These are phyloP conservation scores for Buceros bicornis DNA, from an alignment of 2,797 vertebrate genomes.

Conservation along the genomic window DNA sequence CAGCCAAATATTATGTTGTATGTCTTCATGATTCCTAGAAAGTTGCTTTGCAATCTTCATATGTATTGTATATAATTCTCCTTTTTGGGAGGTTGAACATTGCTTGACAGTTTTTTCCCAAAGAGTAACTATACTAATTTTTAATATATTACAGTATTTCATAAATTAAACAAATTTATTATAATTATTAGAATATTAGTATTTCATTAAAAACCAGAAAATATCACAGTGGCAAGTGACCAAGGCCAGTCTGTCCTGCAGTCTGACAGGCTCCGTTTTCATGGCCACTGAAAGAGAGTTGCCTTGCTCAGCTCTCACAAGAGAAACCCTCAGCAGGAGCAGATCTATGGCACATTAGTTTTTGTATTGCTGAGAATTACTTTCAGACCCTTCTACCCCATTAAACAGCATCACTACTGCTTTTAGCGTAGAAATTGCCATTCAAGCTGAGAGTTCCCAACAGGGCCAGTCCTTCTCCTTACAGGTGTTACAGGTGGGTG, in stretches of 20 bases:
- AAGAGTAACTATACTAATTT: not conserved
- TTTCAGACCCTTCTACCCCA: not conserved
- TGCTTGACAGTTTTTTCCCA: not conserved
- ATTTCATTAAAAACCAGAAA: not conserved
- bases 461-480: not conserved
- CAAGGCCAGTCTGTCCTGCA: not conserved
- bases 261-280: not conserved
- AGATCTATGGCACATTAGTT: not conserved
- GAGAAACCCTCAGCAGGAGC: not conserved
- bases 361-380: not conserved
- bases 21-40: not conserved
- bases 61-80: not conserved
- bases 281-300: not conserved
- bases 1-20: not conserved
- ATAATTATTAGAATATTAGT: not conserved
- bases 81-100: not conserved
- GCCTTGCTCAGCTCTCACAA: not conserved
- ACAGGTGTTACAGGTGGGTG: not conserved
- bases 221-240: not conserved
- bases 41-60: not conserved
- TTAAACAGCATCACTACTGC: not conserved
- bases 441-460: not conserved
- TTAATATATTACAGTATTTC: not conserved
- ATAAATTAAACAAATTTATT: not conserved
- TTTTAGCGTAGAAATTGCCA: not conserved